Evolutionary conservation across 2,113 vertebrate genomes (phyloP), one percentile per base, ranked within the genome.

Genomic region (Anguilla rostrata): DNA sequence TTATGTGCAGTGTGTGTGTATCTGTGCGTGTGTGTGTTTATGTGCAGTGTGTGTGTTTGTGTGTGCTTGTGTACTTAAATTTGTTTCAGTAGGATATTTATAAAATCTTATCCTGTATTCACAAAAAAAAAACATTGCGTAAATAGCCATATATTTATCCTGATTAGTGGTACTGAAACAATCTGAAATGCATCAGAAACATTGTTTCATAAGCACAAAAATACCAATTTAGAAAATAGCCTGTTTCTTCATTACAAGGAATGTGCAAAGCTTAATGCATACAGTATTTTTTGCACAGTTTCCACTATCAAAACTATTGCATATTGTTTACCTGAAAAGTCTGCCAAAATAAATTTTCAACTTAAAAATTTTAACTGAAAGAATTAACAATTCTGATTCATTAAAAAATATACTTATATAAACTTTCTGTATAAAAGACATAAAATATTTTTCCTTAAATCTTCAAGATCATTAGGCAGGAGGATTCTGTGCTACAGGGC

Each of bases 21-120:
- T n/a, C n/a, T n/a, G 34, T 34, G 34, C 34, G 34, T 34, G 34
- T 34, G 34, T 34, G 34, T 34, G 34, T 34, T 34, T 34, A 34
- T 34, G 34, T 34, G 34, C 34, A 34, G 34, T 34, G 34, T 34
- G 34, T 34, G 34, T 1, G 43, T 46, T 5, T 9, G 43, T 46
- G 43, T 46, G 43, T 60, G 57, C 3, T 14, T 60, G 18, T 60
- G 18, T 60, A 60, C 18, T 3, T 60, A 60, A 18, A 60, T 60
- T 4, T 60, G 12, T 78, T 81, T 60, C 3, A 85, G 9, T 82
- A 81, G 71, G 39, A 78, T 83, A 83, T 83, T 75, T 86, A 83
- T 18, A 83, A 40, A 22, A 66, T 66, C 66, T 15, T 14, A 11
- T 53, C 12, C 49, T 9, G 49, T 12, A 53, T 53, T 12, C 12